A percentile compares a stretch with the other conserved stretches of the same genome.
phyloP scores from a whole-genome alignment of 2,113 vertebrate genomes.

The Xenopus borealis region DNA sequence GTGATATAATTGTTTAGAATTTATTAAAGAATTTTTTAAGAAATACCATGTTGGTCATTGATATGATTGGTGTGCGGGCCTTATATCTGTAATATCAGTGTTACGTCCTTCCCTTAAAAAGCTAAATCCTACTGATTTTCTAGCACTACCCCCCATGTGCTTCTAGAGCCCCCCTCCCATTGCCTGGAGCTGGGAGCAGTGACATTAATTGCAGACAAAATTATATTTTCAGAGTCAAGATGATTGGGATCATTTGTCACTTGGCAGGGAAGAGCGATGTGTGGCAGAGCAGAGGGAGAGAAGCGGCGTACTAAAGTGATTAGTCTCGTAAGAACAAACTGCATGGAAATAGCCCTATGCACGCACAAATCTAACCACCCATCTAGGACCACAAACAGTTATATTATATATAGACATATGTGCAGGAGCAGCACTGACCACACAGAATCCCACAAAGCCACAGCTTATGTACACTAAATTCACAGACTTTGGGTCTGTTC shows the following conservation, averaged over 20 bases:
- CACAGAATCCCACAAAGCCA: too few species aligned
- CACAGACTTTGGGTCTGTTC: too few species aligned
- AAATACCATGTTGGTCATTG: too few species aligned
- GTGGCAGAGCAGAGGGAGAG: background rate
- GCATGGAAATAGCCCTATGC: background rate
- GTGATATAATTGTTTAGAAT: too few species aligned
- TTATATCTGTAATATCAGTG: too few species aligned
- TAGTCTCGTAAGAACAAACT: background rate
- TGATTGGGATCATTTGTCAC: constrained; percentile 31
- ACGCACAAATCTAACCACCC: background rate
- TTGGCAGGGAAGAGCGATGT: constrained; percentile 8
- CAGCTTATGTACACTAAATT: too few species aligned
- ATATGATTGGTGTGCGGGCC: too few species aligned
- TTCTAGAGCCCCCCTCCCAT: background rate
- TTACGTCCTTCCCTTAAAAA: constrained; percentile 6
- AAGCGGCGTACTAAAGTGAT: background rate
- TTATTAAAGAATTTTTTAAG: too few species aligned
- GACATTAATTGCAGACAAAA: constrained; percentile 32
- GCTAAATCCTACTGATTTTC: background rate
- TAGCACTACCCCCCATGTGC: background rate
- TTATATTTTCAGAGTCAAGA: constrained; percentile 33
- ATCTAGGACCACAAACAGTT: too few species aligned
- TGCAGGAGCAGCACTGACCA: too few species aligned
- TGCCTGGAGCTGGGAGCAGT: constrained; percentile 7
- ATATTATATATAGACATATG: too few species aligned